A percentile compares a stretch with the other conserved stretches of the same genome.
These are phyloP conservation scores for Brevimyrus niger DNA, from an alignment of 2,113 vertebrate genomes.

Conservation along the genomic window DNA sequence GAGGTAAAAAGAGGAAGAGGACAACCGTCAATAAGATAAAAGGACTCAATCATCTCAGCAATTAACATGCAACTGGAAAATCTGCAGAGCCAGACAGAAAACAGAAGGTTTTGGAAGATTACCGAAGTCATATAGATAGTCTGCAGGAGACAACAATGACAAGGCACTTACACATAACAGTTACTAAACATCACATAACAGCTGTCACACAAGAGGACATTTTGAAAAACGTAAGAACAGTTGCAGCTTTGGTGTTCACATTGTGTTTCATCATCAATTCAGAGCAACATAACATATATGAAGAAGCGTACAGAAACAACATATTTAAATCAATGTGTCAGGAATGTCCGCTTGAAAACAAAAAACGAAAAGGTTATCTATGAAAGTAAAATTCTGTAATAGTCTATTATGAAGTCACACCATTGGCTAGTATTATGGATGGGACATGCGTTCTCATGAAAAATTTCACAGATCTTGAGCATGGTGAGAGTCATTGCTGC, in stretches of 20 bases:
- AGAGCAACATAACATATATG: not conserved
- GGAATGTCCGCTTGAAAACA: not conserved
- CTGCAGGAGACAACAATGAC: not conserved
- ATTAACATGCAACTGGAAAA: not conserved
- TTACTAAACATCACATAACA: not conserved
- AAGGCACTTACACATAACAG: not conserved
- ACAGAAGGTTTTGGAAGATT: not conserved
- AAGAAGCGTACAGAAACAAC: not conserved
- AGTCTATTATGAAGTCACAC: not conserved
- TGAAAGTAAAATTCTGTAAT: not conserved
- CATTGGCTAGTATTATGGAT: not conserved
- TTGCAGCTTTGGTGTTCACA: not conserved
- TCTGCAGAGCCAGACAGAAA: not conserved
- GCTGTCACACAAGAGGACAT: not conserved
- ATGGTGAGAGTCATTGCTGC: not conserved
- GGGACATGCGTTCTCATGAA: constrained; percentile 1
- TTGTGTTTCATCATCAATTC: not conserved
- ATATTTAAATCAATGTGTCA: not conserved
- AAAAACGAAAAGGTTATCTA: not conserved
- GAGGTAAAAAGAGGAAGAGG: not conserved
- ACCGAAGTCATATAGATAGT: not conserved
- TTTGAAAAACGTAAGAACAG: not conserved
- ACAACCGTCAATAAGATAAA: not conserved
- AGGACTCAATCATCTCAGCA: not conserved
- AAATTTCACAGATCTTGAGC: not conserved